phyloP scores from a whole-genome alignment of 2,888 invertebrate genomes.

The Agonum fuliginosum region DNA sequence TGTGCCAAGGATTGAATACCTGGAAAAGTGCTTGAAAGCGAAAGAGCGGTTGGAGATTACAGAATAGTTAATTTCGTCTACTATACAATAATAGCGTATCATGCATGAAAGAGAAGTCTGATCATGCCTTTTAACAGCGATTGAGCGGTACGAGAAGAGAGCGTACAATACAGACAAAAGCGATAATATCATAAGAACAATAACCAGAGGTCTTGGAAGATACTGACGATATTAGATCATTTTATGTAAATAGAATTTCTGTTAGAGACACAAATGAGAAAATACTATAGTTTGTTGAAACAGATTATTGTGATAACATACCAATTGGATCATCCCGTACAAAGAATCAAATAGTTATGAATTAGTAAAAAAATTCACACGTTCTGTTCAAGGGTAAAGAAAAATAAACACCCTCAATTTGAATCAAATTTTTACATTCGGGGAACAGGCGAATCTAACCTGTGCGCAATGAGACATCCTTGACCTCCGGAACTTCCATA shows the following conservation, averaged over 20 bases:
- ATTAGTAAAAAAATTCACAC: slow-evolving; percentile 46
- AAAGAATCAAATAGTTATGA: slow-evolving; percentile 54
- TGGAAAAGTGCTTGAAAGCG: slow-evolving; percentile 50
- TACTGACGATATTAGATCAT: slow-evolving; percentile 44
- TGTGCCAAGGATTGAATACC: slow-evolving; percentile 7
- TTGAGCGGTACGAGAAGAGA: slow-evolving; percentile 11
- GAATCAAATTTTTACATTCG: slow-evolving; percentile 51
- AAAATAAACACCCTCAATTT: slow-evolving; percentile 48
- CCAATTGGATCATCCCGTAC: slow-evolving; percentile 58
- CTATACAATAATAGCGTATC: slow-evolving; percentile 30
- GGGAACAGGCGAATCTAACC: slow-evolving; percentile 71
- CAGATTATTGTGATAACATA: slow-evolving; percentile 56
- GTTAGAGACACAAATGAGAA: slow-evolving; percentile 12
- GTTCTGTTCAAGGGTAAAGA: slow-evolving; percentile 55
- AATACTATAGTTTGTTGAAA: slow-evolving; percentile 44
- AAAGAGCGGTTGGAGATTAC: slow-evolving; percentile 15
- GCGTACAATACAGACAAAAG: slow-evolving; percentile 56
- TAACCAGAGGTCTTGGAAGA: slow-evolving; percentile 60
- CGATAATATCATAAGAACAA: slow-evolving; percentile 47
- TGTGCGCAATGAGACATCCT: slow-evolving; percentile 79
- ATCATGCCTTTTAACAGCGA: slow-evolving; percentile 31
- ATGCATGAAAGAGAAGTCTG: slow-evolving; percentile 30
- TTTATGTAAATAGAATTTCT: slow-evolving; percentile 28
- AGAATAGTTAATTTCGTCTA: slow-evolving; percentile 30
- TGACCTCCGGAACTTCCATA: slow-evolving; percentile 85